Evolutionary conservation across 2,797 vertebrate genomes (phyloP).

Genomic region (Mastacembelus armatus): DNA sequence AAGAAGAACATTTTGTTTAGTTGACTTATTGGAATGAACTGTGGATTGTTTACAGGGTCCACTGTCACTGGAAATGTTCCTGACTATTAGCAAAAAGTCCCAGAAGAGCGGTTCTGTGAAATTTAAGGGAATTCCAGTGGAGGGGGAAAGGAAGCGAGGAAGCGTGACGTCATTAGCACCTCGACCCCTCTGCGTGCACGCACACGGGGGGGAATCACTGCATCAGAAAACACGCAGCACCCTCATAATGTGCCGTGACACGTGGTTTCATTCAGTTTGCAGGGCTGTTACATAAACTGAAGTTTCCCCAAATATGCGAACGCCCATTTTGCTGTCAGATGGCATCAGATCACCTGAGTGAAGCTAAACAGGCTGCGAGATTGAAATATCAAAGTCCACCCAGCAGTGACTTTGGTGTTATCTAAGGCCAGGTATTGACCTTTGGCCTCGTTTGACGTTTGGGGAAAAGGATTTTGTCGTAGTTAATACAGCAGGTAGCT

Average conservation of each 20-base stretch:
- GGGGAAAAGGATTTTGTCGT: too few relatives aligned
- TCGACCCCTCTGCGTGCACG: constrained; percentile 4
- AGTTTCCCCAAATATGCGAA: constrained; percentile 47
- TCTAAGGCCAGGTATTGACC: too few relatives aligned
- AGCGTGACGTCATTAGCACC: constrained; percentile 34
- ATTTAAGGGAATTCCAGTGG: constrained; percentile 29
- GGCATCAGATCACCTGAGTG: constrained; percentile 44
- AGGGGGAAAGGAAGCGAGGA: constrained; percentile 19
- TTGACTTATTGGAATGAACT: constrained; percentile 33
- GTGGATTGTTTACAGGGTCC: constrained; percentile 43
- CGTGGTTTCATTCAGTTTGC: constrained; percentile 34
- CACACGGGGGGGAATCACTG: constrained; percentile 57
- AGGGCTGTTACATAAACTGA: constrained; percentile 46
- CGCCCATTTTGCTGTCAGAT: constrained; percentile 49
- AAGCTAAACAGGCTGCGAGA: constrained; percentile 13
- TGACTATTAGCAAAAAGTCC: constrained; percentile 31
- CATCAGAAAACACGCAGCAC: constrained; percentile 55
- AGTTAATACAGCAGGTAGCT: too few relatives aligned
- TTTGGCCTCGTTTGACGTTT: too few relatives aligned
- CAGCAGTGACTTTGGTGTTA: neutral
- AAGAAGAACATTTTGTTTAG: constrained; percentile 30
- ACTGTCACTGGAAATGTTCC: constrained; percentile 30
- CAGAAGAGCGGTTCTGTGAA: constrained; percentile 31
- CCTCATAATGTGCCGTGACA: constrained; percentile 31
- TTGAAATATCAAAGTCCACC: neutral